Conservation (phyloP, 2,797 vertebrate species). For the Sciurus carolinensis region DNA sequence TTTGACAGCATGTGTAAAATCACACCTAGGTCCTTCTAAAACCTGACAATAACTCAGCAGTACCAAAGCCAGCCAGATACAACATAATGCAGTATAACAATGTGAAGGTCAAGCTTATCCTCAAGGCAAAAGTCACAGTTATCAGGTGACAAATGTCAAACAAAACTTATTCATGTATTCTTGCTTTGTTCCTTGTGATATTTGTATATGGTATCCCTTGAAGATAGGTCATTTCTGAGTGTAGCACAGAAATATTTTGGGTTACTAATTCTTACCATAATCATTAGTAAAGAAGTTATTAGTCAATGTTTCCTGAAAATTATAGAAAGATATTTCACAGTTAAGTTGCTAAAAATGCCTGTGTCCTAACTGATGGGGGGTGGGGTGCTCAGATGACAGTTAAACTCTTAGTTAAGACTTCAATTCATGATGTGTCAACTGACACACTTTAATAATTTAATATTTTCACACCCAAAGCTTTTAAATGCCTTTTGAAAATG, state of each 20-base stretch:
- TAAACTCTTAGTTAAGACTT: not conserved
- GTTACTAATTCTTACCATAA: not conserved
- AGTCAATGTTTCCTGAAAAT: constrained; percentile 20
- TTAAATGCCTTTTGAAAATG: not conserved
- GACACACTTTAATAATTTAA: not conserved
- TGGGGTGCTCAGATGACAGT: not conserved
- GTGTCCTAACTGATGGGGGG: not conserved
- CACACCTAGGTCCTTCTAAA: not conserved
- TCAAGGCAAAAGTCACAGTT: not conserved
- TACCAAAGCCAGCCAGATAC: not conserved
- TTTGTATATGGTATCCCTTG: not conserved
- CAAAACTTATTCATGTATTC: not conserved
- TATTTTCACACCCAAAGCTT: not conserved
- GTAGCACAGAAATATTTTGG: not conserved
- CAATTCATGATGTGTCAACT: not conserved
- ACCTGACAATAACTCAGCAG: not conserved
- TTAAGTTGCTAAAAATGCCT: not conserved
- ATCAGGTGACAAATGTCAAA: not conserved
- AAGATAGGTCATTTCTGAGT: not conserved
- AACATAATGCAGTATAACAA: not conserved
- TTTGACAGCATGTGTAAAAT: not conserved
- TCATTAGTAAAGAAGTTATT: not conserved
- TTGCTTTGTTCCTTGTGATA: not conserved
- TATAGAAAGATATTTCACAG: not conserved
- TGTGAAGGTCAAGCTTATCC: not conserved